Evolutionary conservation across 2,797 vertebrate genomes (phyloP).

Genomic region (Craterocephalus amniculus): DNA sequence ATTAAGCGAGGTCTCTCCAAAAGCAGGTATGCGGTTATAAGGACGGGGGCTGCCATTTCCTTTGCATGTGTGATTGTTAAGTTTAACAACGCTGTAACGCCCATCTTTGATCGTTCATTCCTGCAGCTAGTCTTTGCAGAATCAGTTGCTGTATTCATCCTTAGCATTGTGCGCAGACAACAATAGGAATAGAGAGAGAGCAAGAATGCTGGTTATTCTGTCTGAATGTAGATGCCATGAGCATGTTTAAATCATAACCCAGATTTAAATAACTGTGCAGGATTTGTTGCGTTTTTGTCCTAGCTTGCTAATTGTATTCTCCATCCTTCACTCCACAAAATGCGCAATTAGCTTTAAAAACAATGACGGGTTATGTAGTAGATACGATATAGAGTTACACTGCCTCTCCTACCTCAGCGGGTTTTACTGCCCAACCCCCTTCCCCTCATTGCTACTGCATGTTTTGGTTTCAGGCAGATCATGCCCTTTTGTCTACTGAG

Average conservation of each 20-base stretch:
- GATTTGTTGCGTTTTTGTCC: not conserved
- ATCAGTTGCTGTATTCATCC: not conserved
- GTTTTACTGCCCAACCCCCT: conserved; percentile 57
- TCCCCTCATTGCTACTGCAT: conserved; percentile 41
- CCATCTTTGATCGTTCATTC: conserved; percentile 41
- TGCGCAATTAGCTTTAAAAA: conserved; percentile 46
- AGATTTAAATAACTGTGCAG: not conserved
- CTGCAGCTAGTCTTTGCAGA: conserved; percentile 21
- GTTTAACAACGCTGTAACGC: conserved; percentile 6
- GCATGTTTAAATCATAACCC: not conserved
- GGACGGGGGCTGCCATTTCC: not conserved
- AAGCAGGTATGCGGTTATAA: conserved; percentile 66
- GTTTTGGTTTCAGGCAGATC: conserved; percentile 70
- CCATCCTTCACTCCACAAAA: conserved; percentile 9
- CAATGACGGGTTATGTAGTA: conserved; percentile 41
- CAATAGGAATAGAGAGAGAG: conserved; percentile 16
- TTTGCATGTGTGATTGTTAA: conserved; percentile 3
- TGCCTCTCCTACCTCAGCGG: conserved; percentile 38
- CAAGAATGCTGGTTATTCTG: not conserved
- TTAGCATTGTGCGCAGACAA: conserved; percentile 26
- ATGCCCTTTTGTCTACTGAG: conserved; percentile 70
- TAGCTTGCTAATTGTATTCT: not conserved
- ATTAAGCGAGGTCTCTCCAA: conserved; percentile 47
- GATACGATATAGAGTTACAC: conserved; percentile 56
- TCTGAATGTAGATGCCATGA: not conserved